These are phyloP conservation scores for Daptonema setosum DNA, from an alignment of 2,888 invertebrate species.

Conservation along the genomic window DNA sequence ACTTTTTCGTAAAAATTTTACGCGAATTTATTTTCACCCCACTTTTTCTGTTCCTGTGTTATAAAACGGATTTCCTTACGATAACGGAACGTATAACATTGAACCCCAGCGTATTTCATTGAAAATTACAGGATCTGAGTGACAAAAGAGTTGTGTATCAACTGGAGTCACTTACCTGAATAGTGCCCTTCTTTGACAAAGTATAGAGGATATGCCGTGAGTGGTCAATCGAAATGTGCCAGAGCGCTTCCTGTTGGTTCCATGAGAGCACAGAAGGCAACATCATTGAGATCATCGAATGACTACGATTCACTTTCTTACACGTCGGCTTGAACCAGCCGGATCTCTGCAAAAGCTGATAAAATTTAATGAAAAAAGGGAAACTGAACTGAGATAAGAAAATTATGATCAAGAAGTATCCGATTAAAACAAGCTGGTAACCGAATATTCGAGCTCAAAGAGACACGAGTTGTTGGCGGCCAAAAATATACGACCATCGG, in stretches of 20 bases:
- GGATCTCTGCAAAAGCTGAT: conserved; percentile 19
- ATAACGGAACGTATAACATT: no score
- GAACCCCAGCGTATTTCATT: no score
- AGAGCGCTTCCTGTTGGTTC: conserved; percentile 46
- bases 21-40: no score
- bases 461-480: conserved; percentile 80
- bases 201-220: conserved; percentile 67
- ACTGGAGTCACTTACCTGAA: conserved; percentile 31
- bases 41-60: no score
- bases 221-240: conserved; percentile 64
- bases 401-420: no score
- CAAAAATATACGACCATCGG: conserved; percentile 68
- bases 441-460: conserved; percentile 82
- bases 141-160: no score
- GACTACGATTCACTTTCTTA: conserved; percentile 74
- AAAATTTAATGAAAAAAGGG: neutral
- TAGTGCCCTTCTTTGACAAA: conserved; percentile 59
- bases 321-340: conserved; percentile 88
- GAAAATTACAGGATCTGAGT: no score
- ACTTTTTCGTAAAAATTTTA: no score
- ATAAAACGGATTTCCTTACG: no score
- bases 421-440: neutral
- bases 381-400: no score
- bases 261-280: conserved; percentile 44
- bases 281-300: conserved; percentile 60